Evolutionary conservation across 2,113 vertebrate genomes (phyloP).

Genomic region (Terrapene triunguis): DNA sequence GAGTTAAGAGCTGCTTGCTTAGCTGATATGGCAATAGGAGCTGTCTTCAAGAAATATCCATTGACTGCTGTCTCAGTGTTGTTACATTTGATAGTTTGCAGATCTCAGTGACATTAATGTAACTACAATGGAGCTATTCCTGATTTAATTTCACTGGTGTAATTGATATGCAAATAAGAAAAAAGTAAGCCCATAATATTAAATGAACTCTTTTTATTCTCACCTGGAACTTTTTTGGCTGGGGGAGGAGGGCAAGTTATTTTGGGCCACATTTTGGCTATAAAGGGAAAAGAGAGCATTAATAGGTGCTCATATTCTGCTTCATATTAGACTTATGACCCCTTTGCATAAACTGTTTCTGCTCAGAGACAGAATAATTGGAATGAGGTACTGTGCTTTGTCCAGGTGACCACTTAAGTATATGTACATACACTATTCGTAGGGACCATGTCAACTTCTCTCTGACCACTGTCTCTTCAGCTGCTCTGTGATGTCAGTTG

Average conservation of each 20-base stretch:
- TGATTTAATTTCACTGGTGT: background rate
- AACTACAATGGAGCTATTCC: background rate
- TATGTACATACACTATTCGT: background rate
- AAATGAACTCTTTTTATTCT: background rate
- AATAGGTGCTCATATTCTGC: background rate
- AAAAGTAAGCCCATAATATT: background rate
- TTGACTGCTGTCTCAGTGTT: background rate
- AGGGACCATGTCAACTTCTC: background rate
- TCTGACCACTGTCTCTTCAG: background rate
- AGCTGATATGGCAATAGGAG: background rate
- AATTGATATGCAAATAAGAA: background rate
- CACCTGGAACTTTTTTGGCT: background rate
- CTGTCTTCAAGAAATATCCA: background rate
- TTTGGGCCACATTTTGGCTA: background rate
- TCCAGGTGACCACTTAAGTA: background rate
- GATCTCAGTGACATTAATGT: background rate
- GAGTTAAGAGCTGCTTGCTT: background rate
- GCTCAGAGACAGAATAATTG: background rate
- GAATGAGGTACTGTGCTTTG: background rate
- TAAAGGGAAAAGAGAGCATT: background rate
- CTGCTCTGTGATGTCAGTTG: background rate
- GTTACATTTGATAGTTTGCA: background rate
- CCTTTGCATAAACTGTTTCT: background rate
- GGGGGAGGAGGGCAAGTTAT: background rate
- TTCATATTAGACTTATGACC: background rate